These are phyloP conservation scores for Ctenoplectra terminalis DNA, from an alignment of 1,140 invertebrate species.

Conservation along the genomic window DNA sequence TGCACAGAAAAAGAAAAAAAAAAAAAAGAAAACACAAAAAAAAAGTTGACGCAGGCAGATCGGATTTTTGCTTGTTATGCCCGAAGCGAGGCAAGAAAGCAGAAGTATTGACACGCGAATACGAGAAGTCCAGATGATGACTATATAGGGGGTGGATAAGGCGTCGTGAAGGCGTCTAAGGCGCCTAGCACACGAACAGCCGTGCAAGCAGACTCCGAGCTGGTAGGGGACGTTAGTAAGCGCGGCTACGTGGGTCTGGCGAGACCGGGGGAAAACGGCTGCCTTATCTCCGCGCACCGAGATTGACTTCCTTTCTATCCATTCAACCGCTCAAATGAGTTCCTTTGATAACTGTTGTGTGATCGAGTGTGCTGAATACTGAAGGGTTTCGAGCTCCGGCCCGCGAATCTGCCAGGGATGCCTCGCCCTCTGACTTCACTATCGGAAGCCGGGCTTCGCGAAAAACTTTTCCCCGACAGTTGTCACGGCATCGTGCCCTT, in stretches of 20 bases:
- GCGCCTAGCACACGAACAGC: conserved; percentile 54
- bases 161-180: conserved; percentile 38
- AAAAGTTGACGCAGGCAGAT: conserved; percentile 24
- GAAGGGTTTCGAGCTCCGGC: conserved; percentile 76
- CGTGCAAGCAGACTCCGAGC: conserved; percentile 61
- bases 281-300: conserved; percentile 82
- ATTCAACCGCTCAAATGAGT: conserved; percentile 84
- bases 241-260: conserved; percentile 44
- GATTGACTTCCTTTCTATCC: conserved; percentile 84
- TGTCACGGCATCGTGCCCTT: conserved; percentile 16
- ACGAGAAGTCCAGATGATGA: conserved; percentile 49
- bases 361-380: conserved; percentile 83
- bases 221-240: conserved; percentile 45
- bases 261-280: conserved; percentile 52
- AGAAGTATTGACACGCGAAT: conserved; percentile 60
- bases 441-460: conserved; percentile 38
- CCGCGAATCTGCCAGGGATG: conserved; percentile 57
- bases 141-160: conserved; percentile 35
- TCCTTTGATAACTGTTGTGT: conserved; percentile 84
- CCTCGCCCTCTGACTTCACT: conserved; percentile 56
- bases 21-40: no score
- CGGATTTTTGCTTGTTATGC: conserved; percentile 45
- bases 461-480: conserved; percentile 35
- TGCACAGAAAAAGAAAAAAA: no score
- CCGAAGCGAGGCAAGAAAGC: conserved; percentile 1